phyloP scores from a whole-genome alignment of 2,797 vertebrate species.

The Poliocrania exsul region DNA sequence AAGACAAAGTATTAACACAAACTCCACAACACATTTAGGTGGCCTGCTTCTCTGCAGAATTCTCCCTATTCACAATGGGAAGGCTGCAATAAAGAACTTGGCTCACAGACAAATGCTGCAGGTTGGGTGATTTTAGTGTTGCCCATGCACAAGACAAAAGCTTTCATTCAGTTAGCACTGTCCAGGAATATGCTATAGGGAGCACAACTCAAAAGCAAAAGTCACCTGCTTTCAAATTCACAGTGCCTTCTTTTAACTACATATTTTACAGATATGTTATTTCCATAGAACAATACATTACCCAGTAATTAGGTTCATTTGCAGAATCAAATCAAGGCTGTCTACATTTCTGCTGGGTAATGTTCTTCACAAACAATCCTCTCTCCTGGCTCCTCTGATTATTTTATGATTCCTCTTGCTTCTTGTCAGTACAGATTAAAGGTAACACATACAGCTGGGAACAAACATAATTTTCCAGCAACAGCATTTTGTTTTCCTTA shows the following conservation, averaged over 20 bases:
- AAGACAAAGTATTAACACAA: neutral
- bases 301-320: conserved; percentile 64
- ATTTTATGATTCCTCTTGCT: conserved; percentile 75
- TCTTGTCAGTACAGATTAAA: conserved; percentile 78
- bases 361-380: conserved; percentile 71
- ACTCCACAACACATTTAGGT: neutral
- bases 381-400: conserved; percentile 68
- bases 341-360: conserved; percentile 66
- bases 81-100: neutral
- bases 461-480: conserved; percentile 79
- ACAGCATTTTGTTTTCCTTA: conserved; percentile 82
- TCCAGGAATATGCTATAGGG: neutral
- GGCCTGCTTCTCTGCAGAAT: neutral
- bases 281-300: conserved; percentile 34
- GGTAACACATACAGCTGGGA: conserved; percentile 76
- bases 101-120: neutral
- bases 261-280: neutral
- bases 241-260: neutral
- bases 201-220: neutral
- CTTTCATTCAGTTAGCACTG: neutral
- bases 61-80: neutral
- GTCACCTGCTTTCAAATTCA: neutral
- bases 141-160: neutral
- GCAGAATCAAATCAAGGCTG: conserved; percentile 64
- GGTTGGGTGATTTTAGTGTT: neutral